A percentile compares a stretch with the other conserved stretches of the same genome.
These are phyloP conservation scores for Ctenosaura bakeri DNA, from an alignment of 2,797 vertebrate species.

Conservation along the genomic window DNA sequence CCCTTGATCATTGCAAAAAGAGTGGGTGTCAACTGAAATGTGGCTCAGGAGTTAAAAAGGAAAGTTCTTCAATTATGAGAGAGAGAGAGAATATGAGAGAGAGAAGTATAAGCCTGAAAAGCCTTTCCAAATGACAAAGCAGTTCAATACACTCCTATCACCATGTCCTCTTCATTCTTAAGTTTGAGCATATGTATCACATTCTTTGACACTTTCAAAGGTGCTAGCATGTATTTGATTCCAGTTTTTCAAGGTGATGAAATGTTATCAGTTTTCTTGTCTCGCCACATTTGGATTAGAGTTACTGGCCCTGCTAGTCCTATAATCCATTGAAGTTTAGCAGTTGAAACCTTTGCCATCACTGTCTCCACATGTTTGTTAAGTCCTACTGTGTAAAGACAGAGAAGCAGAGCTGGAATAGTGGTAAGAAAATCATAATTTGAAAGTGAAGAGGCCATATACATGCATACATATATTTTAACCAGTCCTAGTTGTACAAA, in stretches of 20 bases:
- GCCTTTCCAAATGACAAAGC: conserved; percentile 18
- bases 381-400: not conserved
- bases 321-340: not conserved
- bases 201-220: conserved; percentile 4
- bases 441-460: not conserved
- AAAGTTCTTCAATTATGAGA: conserved; percentile 4
- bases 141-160: not conserved
- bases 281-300: not conserved
- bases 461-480: too few species aligned
- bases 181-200: not conserved
- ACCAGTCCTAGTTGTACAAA: not conserved
- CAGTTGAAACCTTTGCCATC: not conserved
- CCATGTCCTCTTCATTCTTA: not conserved
- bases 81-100: not conserved
- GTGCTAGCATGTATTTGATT: not conserved
- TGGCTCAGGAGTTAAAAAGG: conserved; percentile 19
- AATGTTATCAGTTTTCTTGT: not conserved
- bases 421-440: not conserved
- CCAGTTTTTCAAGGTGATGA: conserved; percentile 26
- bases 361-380: not conserved
- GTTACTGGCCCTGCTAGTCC: not conserved
- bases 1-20: conserved; percentile 30
- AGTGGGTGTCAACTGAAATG: conserved; percentile 5
- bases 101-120: not conserved
- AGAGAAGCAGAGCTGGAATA: not conserved